Evolutionary conservation across 2,113 vertebrate species (phyloP), one percentile per base, ranked within the genome.

Genomic region (Zingel zingel): DNA sequence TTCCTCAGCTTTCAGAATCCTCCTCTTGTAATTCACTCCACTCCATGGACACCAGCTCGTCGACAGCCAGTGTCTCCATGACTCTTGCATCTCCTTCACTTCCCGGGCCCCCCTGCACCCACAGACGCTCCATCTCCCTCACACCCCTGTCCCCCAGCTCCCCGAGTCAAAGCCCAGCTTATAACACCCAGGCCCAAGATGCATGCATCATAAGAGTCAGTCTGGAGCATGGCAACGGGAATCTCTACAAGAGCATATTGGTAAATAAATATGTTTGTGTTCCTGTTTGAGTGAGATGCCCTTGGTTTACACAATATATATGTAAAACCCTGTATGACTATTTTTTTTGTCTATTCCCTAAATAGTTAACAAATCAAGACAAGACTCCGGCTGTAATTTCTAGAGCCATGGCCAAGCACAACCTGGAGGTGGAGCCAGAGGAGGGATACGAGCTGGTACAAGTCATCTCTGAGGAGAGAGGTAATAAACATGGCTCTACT

Each of bases 181-280:
- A 98, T 88, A 99, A 98, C 94, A 96, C 95, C 1, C 97, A 98
- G 94, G 96, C 94, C 0, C 94, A 96, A n/a, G 97, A 98, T 7
- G 94, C 85, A 0, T 98, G 98, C 91, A 97, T 99, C 81, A 95
- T 99, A 85, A 93, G 97, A 0, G 95, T 97, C 92, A 98, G 97
- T 14, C 58, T 96, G 21, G 96, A 98, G 15, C 93, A 97, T 0
- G 92, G 93, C 90, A 97, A 97, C 0, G 97, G 96, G 39, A 99
- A 98, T 27, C 95, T 98, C 86, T 99, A 99, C 95, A 99, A 99
- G 93, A 99, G 97, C 94, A 98, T 99, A 59, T 69, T 99, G 97
- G 98, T 99, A 83, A 93, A 93, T 50, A 23, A 14, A 12, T 19
- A 59, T 13, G 30, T 62, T 21, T 47, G 23, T 72, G 27, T 79